phyloP scores from a whole-genome alignment of 2,113 vertebrate genomes.

The Lontra canadensis region DNA sequence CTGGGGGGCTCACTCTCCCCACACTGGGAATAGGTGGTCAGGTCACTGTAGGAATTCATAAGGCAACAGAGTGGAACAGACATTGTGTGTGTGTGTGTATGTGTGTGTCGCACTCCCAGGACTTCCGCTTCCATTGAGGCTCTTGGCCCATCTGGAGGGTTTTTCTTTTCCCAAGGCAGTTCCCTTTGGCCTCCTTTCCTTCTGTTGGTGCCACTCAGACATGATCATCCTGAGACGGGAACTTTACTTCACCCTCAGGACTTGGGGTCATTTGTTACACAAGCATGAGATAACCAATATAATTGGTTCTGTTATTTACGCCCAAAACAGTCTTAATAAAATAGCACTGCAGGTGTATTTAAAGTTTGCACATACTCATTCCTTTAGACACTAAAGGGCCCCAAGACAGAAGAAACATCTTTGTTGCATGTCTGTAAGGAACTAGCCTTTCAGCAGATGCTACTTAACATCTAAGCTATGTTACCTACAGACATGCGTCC shows the following conservation, averaged over 20 bases:
- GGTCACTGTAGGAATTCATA: too few relatives aligned
- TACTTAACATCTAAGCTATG: rapidly evolving
- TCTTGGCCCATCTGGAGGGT: not conserved
- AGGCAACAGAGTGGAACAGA: not conserved
- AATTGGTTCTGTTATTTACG: not conserved
- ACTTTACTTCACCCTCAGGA: not conserved
- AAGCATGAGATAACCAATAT: rapidly evolving
- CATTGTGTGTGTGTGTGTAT: too few relatives aligned
- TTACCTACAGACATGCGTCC: not conserved
- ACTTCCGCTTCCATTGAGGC: not conserved
- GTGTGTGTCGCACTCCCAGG: too few relatives aligned
- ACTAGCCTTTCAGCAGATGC: not conserved
- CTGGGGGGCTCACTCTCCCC: not conserved
- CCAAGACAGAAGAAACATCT: not conserved
- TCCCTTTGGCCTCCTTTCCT: not conserved
- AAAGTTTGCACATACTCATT: not conserved
- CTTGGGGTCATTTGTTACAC: not conserved
- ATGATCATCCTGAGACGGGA: too few relatives aligned
- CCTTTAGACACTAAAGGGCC: not conserved
- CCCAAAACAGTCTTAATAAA: not conserved
- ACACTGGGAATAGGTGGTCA: not conserved
- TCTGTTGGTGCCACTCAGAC: not conserved
- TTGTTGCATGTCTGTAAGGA: not conserved
- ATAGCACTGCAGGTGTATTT: not conserved
- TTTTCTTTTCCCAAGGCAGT: too few relatives aligned